Evolutionary conservation across 2,113 vertebrate species (phyloP).

Genomic region (Mesoclemmys tuberculata): DNA sequence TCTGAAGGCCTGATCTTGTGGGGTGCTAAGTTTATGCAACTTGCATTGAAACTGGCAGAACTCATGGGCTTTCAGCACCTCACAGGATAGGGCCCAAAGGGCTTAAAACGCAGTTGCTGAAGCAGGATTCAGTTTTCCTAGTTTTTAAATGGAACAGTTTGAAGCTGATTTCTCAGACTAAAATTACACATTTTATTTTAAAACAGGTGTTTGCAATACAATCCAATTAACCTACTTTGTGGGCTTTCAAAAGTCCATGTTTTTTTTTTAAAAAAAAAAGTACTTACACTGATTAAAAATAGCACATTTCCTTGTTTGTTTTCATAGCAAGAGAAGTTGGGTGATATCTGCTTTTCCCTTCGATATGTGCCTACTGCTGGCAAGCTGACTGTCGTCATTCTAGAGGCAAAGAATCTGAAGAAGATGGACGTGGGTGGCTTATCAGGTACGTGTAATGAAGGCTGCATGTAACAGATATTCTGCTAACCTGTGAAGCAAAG

Average conservation of each 20-base stretch:
- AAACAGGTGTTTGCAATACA: background rate
- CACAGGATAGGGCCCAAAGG: background rate
- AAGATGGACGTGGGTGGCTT: slow-evolving; percentile 99
- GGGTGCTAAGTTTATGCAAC: background rate
- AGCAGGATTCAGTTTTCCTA: background rate
- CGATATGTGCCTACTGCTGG: slow-evolving; percentile 98
- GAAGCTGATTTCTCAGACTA: background rate
- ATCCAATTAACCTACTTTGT: background rate
- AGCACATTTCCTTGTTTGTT: slow-evolving; percentile 50
- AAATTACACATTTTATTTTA: slow-evolving; percentile 23
- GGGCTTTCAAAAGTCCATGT: background rate
- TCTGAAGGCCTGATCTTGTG: background rate
- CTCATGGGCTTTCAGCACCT: background rate
- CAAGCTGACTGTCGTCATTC: slow-evolving; percentile 96
- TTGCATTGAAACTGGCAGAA: background rate
- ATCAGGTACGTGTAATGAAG: slow-evolving; percentile 85
- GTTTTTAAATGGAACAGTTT: slow-evolving; percentile 6
- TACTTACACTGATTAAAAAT: background rate
- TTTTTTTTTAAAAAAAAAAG: background rate
- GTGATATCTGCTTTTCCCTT: slow-evolving; percentile 98
- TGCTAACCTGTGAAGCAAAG: background rate
- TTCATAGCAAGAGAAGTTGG: slow-evolving; percentile 96
- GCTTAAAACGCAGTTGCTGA: background rate
- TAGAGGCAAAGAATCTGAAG: slow-evolving; percentile 99
- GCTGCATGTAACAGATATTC: slow-evolving; percentile 2